Evolutionary conservation across 2,797 vertebrate species (phyloP), one percentile per base, ranked within the genome.

Genomic region (Stomatorhinus walkeri): DNA sequence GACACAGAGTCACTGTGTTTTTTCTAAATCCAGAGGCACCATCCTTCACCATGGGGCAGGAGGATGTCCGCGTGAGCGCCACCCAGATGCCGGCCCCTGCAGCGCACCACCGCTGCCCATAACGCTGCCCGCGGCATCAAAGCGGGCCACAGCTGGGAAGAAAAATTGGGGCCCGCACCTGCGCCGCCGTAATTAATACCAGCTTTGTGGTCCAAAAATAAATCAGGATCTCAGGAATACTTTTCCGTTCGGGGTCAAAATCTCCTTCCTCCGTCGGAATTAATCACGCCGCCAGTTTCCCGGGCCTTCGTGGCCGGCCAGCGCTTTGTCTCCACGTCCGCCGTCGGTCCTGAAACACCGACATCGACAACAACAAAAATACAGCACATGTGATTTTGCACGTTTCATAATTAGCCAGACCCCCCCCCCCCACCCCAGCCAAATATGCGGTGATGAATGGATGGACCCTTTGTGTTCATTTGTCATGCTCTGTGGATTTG

Each of bases 191-290:
- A 96, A 96, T 96, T 95, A 96, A 96, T 96, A 95, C 94, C 94
- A 92, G 94, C 22, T 89, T 90, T 93, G 90, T 89, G 85, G 90
- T 93, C 93, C 93, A 91, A 89, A 95, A 95, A 96, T 96, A 96
- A 96, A 96, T 96, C 96, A 96, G 94, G 93, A 94, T 93, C 94
- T 96, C 95, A 96, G 95, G 94, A 93, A 94, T 94, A 95, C 95
- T 96, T 96, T 96, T 95, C 95, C 95, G 95, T 95, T 96, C 94
- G 95, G 95, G 81, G 95, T 96, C 94, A 95, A 95, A 96, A 96
- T 96, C 94, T 93, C 94, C 93, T 93, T 92, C 93, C 93, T 91
- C 91, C 89, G 91, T 83, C 59, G 91, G 94, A 94, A 96, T 96
- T 96, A 96, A 96, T 96, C 94, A 95, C 90, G 92, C 94, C 91